phyloP scores from a whole-genome alignment of 2,113 vertebrate genomes.

The Phyllostomus hastatus region DNA sequence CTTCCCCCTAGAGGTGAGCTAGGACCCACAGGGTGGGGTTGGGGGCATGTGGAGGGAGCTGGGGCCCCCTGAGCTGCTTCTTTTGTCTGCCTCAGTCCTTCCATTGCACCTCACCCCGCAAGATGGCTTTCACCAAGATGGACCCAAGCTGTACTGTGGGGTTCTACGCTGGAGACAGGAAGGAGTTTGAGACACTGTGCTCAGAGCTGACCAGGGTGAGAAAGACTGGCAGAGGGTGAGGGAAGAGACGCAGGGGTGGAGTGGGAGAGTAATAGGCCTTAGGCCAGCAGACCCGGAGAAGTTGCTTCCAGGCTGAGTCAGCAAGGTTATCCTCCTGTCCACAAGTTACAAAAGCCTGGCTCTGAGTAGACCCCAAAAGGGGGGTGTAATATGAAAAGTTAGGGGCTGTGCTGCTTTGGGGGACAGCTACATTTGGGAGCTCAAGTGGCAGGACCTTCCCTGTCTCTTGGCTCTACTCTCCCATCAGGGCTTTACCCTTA shows the following conservation, averaged over 20 bases:
- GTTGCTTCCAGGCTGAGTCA: neutral
- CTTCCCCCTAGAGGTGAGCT: constrained; percentile 88
- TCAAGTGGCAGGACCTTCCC: neutral
- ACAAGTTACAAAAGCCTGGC: neutral
- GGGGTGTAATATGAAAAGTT: neutral
- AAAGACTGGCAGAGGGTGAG: rapidly evolving
- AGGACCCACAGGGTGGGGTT: neutral
- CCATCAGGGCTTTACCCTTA: neutral
- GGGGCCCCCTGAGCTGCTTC: neutral
- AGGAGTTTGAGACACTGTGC: constrained; percentile 90
- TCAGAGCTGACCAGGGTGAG: constrained; percentile 85
- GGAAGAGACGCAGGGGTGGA: too few species aligned
- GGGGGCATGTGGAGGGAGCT: neutral
- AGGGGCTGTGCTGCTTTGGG: neutral
- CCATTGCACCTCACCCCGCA: constrained; percentile 92
- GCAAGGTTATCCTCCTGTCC: neutral
- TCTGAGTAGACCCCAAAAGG: neutral
- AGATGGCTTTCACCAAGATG: constrained; percentile 92
- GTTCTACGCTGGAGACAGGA: constrained; percentile 88
- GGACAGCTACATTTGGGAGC: neutral
- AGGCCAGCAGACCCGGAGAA: neutral
- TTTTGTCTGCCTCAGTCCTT: constrained; percentile 83
- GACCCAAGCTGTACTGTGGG: constrained; percentile 95
- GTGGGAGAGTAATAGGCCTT: neutral
- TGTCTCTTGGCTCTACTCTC: neutral